A percentile compares a stretch with the other conserved stretches of the same genome.
Conservation (phyloP, 2,113 vertebrate genomes). For the Saccopteryx bilineata region DNA sequence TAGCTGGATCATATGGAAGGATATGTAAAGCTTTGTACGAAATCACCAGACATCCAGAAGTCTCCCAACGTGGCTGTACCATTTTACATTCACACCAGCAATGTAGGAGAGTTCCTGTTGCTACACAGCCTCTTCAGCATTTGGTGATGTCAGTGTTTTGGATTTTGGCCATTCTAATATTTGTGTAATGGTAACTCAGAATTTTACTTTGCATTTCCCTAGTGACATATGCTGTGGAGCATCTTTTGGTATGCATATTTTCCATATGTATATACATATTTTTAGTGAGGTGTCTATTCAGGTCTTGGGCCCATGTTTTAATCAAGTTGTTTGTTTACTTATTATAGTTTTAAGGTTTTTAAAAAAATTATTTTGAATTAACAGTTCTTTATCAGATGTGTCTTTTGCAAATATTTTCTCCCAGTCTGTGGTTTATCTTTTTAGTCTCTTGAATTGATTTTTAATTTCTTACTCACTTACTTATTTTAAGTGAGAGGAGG, state of each 20-base stretch:
- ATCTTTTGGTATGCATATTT: background rate
- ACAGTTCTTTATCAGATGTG: conserved; percentile 3
- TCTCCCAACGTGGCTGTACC: background rate
- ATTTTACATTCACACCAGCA: background rate
- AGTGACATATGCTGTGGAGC: background rate
- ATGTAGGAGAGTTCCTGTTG: background rate
- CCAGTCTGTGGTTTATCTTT: background rate
- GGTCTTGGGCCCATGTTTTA: background rate
- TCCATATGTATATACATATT: background rate
- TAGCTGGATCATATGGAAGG: background rate
- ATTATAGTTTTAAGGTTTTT: background rate
- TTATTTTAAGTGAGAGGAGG: too few relatives aligned
- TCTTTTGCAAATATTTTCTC: conserved; percentile 23
- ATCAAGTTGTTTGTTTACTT: background rate
- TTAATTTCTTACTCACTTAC: background rate
- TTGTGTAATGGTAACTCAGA: background rate
- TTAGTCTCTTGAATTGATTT: background rate
- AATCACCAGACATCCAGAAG: background rate
- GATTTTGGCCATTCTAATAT: background rate
- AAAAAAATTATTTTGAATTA: background rate
- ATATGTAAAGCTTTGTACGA: background rate
- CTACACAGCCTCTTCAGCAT: background rate
- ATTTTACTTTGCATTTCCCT: background rate
- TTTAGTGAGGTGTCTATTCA: background rate
- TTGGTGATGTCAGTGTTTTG: background rate